These are phyloP conservation scores for Thereuonema tuberculata DNA, from an alignment of 1,140 invertebrate genomes.

Conservation along the genomic window DNA sequence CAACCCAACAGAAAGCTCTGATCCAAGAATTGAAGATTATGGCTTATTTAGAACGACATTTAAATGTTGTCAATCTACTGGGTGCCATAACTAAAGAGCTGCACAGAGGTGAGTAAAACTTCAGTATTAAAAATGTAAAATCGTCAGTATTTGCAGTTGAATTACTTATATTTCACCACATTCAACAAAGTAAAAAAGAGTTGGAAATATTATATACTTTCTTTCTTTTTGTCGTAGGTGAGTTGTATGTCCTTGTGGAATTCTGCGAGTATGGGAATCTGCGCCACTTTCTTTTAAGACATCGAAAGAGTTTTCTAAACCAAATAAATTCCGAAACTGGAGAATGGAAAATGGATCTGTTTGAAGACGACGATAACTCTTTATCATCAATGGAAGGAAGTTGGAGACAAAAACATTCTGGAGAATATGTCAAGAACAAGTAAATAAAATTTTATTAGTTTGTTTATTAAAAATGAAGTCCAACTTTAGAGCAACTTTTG, in stretches of 20 bases:
- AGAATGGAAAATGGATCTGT: not conserved
- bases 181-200: not conserved
- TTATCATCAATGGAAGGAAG: no score
- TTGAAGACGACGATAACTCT: not conserved
- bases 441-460: no score
- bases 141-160: not conserved
- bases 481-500: no score
- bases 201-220: not conserved
- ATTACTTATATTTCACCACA: not conserved
- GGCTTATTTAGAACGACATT: conserved; percentile 39
- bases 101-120: conserved; percentile 29
- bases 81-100: conserved; percentile 40
- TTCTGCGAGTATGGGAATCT: conserved; percentile 38
- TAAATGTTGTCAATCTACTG: conserved; percentile 42
- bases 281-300: conserved; percentile 29
- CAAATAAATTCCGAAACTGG: conserved; percentile 24
- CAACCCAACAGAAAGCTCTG: conserved; percentile 28
- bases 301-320: conserved; percentile 26
- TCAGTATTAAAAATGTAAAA: not conserved
- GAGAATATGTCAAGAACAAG: no score
- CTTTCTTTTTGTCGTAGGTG: conserved; percentile 20
- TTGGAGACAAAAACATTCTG: no score
- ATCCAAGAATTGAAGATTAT: conserved; percentile 41
- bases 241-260: conserved; percentile 35
- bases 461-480: no score